Conservation (phyloP, 2,797 vertebrate genomes). For the Pseudocheirus occidentalis region DNA sequence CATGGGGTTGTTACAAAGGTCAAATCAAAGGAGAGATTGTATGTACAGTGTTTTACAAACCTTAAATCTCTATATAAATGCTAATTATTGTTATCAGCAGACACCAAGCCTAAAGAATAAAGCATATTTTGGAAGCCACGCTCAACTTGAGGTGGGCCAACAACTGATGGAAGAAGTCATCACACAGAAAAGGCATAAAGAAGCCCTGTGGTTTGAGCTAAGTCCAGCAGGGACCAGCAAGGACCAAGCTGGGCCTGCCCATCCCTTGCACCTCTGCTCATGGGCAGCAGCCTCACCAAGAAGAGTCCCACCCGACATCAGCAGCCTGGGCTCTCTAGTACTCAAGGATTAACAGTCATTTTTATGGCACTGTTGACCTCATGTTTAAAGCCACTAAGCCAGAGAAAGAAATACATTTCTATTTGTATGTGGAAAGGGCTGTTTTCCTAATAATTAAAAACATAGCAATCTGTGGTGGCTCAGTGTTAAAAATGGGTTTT, state of each 20-base stretch:
- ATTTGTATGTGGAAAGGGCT: neutral
- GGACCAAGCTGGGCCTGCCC: too few species aligned
- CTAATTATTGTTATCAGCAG: neutral
- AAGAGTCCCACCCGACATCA: too few species aligned
- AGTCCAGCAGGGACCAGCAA: neutral
- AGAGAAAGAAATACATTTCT: neutral
- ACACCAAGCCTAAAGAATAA: neutral
- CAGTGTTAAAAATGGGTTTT: neutral
- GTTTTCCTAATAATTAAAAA: neutral
- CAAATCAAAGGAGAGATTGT: neutral
- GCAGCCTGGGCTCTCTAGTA: too few species aligned
- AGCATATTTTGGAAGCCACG: neutral
- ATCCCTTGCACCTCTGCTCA: too few species aligned
- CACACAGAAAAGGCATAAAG: neutral
- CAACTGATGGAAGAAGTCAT: neutral
- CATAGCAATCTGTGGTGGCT: neutral
- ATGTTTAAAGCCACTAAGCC: constrained; percentile 1
- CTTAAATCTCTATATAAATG: neutral
- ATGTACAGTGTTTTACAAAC: neutral
- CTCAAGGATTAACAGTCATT: neutral
- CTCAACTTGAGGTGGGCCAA: neutral
- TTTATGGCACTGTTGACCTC: neutral
- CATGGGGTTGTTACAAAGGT: neutral
- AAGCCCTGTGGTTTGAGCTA: neutral
- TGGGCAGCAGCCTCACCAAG: neutral